Evolutionary conservation across 2,113 vertebrate species (phyloP).

Genomic region (Nothobranchius kuhntae): DNA sequence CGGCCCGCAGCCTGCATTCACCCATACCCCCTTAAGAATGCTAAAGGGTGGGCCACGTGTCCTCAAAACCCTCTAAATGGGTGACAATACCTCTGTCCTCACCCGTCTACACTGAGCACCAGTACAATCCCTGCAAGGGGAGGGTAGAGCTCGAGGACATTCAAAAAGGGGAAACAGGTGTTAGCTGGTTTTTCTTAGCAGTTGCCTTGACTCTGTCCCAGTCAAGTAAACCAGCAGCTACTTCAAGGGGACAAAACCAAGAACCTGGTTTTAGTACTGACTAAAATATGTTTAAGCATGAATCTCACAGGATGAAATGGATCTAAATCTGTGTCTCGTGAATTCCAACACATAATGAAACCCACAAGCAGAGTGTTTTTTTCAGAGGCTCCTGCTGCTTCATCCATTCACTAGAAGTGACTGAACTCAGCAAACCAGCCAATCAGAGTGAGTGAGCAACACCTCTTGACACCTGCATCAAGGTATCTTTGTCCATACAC

Average conservation of each 20-base stretch:
- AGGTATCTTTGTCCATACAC: constrained; percentile 57
- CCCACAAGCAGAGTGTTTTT: constrained; percentile 2
- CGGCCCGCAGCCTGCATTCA: constrained; percentile 50
- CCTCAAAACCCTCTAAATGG: constrained; percentile 66
- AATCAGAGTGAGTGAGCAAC: constrained; percentile 53
- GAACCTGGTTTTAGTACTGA: not conserved
- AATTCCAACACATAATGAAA: constrained; percentile 7
- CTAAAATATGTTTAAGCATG: constrained; percentile 19
- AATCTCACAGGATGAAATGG: constrained; percentile 6
- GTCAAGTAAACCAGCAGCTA: constrained; percentile 20
- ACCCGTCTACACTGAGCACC: constrained; percentile 55
- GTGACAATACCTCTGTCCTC: constrained; percentile 74
- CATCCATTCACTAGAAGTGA: constrained; percentile 38
- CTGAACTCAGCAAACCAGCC: constrained; percentile 41
- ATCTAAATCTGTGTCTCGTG: not conserved
- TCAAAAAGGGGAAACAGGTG: constrained; percentile 71
- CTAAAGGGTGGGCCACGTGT: constrained; percentile 70
- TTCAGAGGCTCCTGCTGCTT: constrained; percentile 14
- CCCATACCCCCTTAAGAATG: constrained; percentile 48
- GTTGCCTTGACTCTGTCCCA: constrained; percentile 33
- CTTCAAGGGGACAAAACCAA: constrained; percentile 18
- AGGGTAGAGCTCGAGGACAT: constrained; percentile 31
- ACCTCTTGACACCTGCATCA: constrained; percentile 74
- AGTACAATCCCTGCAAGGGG: constrained; percentile 39
- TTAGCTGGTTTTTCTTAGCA: constrained; percentile 49